Evolutionary conservation across 2,888 invertebrate species (phyloP).

Genomic region (Mylabris sibirica): DNA sequence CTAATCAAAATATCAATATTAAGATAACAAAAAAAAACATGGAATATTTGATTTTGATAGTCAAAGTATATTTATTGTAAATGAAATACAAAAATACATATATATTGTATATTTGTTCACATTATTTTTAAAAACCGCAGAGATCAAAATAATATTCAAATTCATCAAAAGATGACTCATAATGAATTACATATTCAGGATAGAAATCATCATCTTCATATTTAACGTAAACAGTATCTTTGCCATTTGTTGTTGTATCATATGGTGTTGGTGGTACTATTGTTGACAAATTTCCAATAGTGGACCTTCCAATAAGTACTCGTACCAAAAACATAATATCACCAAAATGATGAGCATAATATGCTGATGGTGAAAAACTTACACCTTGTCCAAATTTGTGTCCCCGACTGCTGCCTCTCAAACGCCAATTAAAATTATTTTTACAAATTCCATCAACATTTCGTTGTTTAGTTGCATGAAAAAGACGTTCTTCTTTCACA

Average conservation of each 20-base stretch:
- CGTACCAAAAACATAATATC: constrained; percentile 35
- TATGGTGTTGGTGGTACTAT: constrained; percentile 23
- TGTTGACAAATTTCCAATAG: constrained; percentile 15
- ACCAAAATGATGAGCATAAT: constrained; percentile 46
- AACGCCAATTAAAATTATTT: constrained; percentile 51
- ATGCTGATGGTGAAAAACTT: constrained; percentile 45
- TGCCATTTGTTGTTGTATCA: constrained; percentile 29
- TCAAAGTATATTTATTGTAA: too few relatives aligned
- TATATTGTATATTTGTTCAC: too few relatives aligned
- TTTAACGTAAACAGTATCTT: constrained; percentile 31
- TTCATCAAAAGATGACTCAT: too few relatives aligned
- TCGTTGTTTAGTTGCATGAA: constrained; percentile 47
- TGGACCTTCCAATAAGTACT: constrained; percentile 25
- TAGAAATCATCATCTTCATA: constrained; percentile 31
- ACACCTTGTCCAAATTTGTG: constrained; percentile 50
- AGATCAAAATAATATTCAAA: too few relatives aligned
- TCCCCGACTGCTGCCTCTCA: constrained; percentile 39
- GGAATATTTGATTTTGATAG: too few relatives aligned
- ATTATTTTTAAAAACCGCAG: too few relatives aligned
- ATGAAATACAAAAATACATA: too few relatives aligned
- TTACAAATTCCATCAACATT: constrained; percentile 44
- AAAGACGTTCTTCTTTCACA: constrained; percentile 29
- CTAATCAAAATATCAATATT: too few relatives aligned
- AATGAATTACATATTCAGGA: constrained; percentile 32
- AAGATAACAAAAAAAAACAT: too few relatives aligned